Conservation (phyloP, 2,797 vertebrate genomes). For the Trematomus bernacchii region DNA sequence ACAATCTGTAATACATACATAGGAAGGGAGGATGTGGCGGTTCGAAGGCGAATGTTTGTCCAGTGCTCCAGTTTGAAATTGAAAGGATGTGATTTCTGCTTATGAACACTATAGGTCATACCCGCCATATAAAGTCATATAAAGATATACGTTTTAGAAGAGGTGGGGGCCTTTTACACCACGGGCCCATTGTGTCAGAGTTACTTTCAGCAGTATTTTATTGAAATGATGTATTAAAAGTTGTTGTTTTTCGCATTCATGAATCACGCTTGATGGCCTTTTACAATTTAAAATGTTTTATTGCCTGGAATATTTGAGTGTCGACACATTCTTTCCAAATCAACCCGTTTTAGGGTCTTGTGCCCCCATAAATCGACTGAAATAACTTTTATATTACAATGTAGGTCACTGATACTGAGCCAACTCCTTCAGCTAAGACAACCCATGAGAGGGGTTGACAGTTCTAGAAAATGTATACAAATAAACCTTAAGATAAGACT, state of each 20-base stretch:
- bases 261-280: neutral
- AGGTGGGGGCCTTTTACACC: too few relatives aligned
- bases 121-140: too few relatives aligned
- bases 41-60: conserved; percentile 40
- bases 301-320: neutral
- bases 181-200: too few relatives aligned
- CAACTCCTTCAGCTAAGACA: neutral
- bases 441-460: neutral
- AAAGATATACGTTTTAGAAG: too few relatives aligned
- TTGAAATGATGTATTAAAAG: neutral
- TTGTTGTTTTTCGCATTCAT: neutral
- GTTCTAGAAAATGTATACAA: neutral
- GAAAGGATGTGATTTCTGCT: neutral
- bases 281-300: neutral
- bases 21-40: conserved; percentile 64
- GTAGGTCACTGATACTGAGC: too few relatives aligned
- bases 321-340: neutral
- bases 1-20: conserved; percentile 20
- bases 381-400: too few relatives aligned
- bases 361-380: too few relatives aligned
- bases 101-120: conserved; percentile 29
- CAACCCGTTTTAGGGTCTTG: too few relatives aligned
- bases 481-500: neutral
- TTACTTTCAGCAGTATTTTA: too few relatives aligned
- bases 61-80: neutral